phyloP scores from a whole-genome alignment of 2,113 vertebrate genomes.

The Ivindomyrus marchei region DNA sequence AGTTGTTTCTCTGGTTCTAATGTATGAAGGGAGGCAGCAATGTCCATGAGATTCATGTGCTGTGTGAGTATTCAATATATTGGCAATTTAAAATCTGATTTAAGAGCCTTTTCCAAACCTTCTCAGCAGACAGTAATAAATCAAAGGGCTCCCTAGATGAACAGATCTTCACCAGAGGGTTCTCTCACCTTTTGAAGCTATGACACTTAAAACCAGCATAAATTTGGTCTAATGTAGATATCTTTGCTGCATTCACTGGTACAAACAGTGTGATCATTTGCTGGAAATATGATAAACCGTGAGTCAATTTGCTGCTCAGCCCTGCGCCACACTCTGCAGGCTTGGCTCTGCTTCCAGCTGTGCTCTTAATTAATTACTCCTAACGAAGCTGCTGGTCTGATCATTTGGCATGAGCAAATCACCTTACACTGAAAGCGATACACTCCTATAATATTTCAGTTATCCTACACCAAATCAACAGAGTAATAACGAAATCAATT shows the following conservation, averaged over 20 bases:
- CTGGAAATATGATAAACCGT: background rate
- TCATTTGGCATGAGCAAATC: background rate
- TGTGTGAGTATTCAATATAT: background rate
- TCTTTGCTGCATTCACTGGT: background rate
- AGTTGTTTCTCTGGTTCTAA: background rate
- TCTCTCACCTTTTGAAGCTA: background rate
- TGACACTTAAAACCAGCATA: background rate
- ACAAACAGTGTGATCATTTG: background rate
- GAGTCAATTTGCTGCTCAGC: background rate
- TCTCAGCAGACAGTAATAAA: background rate
- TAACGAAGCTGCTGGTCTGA: background rate
- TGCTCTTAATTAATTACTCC: background rate
- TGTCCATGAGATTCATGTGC: background rate
- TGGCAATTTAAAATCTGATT: background rate
- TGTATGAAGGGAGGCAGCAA: background rate
- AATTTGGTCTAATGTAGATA: background rate
- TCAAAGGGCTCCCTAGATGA: background rate
- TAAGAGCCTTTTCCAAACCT: background rate
- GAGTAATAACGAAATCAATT: background rate
- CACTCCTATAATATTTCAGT: background rate
- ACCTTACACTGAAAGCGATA: background rate
- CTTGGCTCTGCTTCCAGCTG: background rate
- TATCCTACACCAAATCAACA: background rate
- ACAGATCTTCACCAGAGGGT: background rate
- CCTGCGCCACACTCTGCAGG: background rate